Evolutionary conservation across 1,140 invertebrate genomes (phyloP), one percentile per base, ranked within the genome.

Genomic region (Heliconius melpomene): DNA sequence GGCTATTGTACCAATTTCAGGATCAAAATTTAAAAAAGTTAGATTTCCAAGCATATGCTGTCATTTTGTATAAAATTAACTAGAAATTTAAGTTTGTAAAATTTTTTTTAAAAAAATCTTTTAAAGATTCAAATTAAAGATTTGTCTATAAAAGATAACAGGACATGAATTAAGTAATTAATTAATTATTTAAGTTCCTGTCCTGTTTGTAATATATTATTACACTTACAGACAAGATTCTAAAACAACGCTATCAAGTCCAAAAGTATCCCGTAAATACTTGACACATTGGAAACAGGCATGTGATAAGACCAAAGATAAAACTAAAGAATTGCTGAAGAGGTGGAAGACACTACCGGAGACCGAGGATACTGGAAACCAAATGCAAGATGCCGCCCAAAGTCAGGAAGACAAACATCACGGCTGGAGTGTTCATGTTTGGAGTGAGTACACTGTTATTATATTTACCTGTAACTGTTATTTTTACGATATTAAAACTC

Each of bases 351-450:
- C 60, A 2, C n/a, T 66, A 7, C 60, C 60, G 23, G 60, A 66
- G n/a, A 9, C 93, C 52, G 95, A 95, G 75, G 87, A 86, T 8
- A 85, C 85, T 46, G 90, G 88, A 38, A 86, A 78, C 46, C 89
- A 88, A 74, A 93, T 91, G 88, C 87, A 90, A 79, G 81, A 84
- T 50, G 79, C 87, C 6, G 90, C 90, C 8, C 86, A 88, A 26
- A 89, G 88, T 50, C 91, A 94, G 6, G 88, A 89, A 8, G 91
- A 90, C 23, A 90, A 90, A 54, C 85, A 89, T 72, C 89, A 91
- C 57, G 95, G 95, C 52, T 96, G 96, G 96, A 97, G 96, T 87
- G 96, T 96, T 20, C 96, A 97, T 85, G 96, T 97, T 78, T 97
- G 96, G 96, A 96, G 96, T 97, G 93, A 95, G 95, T 94, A 81